Evolutionary conservation across 2,888 invertebrate genomes (phyloP), one percentile per base, ranked within the genome.

Genomic region (Celastrina argiolus): DNA sequence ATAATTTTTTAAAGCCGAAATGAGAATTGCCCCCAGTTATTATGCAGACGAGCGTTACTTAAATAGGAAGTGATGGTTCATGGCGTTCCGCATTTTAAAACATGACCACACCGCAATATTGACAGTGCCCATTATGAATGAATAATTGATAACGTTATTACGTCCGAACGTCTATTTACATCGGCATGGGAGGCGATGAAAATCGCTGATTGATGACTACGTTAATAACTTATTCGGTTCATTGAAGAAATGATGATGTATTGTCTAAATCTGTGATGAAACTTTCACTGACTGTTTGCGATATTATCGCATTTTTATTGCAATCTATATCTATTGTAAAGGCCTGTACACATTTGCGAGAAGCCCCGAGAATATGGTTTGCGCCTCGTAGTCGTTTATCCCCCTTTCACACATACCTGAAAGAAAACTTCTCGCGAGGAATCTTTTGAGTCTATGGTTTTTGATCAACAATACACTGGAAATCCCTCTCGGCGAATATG

Each of bases 231-330:
- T 76, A 77, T 81, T 79, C 81, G 78, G 78, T 79, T 59, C 16
- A 16, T n/a, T 16, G 16, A 76, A 74, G 75, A 75, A 78, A 81
- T 78, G 75, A 78, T 70, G 78, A 69, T 73, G 78, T 74, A 75
- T 84, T 82, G 78, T 78, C 80, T 83, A 82, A 82, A 84, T 83
- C 80, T 80, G 78, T 83, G 83, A 84, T 83, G 82, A 85, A 85
- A 84, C 82, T 81, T 81, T 76, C 85, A 89, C 88, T 89, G 89
- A 85, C 36, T 51, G 51, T 51, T 51, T 51, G 51, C 51, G 51
- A 51, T 51, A 51, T 22, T 22, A 51, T 51, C 51, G 51, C 22
- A 26, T 51, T 51, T 51, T 51, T 51, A 26, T 51, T 51, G 22
- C 16, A 51, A 51, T 26, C 51, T 51, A 36, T 12, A 36, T 2